Evolutionary conservation across 2,797 vertebrate species (phyloP), one percentile per base, ranked within the genome.

Genomic region (Tragopan temminckii): DNA sequence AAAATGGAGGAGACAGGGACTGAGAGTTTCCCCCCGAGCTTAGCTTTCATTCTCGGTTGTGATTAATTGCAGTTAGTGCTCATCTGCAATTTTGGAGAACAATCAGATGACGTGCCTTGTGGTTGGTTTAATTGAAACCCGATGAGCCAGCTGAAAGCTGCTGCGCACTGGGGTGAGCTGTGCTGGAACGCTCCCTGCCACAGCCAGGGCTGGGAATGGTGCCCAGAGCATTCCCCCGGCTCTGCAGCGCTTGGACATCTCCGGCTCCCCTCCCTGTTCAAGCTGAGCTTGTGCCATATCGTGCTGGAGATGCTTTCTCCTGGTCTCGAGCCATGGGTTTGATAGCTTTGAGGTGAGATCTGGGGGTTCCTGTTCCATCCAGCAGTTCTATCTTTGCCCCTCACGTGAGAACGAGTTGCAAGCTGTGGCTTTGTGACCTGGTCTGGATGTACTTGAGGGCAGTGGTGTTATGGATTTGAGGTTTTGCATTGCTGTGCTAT

Each of bases 111-210:
- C 62, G 53, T 86, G 90, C 76, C 87, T 94, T n/a, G 5, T 11
- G 57, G 93, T 80, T 91, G 79, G n/a, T 80, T 97, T 97, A 94
- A 97, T 91, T 95, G 93, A 94, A 96, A 94, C 81, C 95, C 18
- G 92, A 96, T 90, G 86, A 92, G 67, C 83, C 9, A 0, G 92
- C 66, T 18, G 61, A 31, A 61, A 59, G 85, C 86, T 86, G 91
- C 64, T 92, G 84, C 81, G 90, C 78, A 57, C 68, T 0, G 5
- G 85, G 42, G n/a, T 84, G 40, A 79, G 75, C 80, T 27, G 18
- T 87, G 70, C 83, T 94, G 86, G 80, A 79, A 85, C 52, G 81
- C 48, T 78, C 62, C 80, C 58, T 55, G 78, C 66, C 48, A 33
- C 21, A 35, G 16, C 46, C 24, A 3, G 40, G 46, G 62, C 53